phyloP scores from a whole-genome alignment of 2,888 invertebrate genomes.

The Hanleya hanleyi region DNA sequence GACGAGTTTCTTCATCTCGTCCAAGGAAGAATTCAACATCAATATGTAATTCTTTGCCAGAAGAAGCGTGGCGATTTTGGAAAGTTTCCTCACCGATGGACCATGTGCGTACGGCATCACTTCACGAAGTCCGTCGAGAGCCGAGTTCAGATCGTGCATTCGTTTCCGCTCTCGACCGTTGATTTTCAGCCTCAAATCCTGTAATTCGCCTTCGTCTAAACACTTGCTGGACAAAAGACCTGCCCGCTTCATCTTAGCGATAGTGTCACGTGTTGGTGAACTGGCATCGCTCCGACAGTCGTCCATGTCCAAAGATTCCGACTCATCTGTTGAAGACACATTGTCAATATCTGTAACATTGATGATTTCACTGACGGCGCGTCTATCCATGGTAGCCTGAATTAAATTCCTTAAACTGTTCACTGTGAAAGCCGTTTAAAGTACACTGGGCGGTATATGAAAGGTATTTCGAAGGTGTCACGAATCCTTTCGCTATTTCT shows the following conservation, averaged over 20 bases:
- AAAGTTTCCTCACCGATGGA: slow-evolving; percentile 71
- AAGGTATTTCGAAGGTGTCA: no score
- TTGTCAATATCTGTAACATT: slow-evolving; percentile 7
- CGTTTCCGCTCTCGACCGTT: slow-evolving; percentile 75
- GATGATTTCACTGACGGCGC: neutral
- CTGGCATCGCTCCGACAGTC: neutral
- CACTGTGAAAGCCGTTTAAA: no score
- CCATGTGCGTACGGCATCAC: slow-evolving; percentile 74
- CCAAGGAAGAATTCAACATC: slow-evolving; percentile 69
- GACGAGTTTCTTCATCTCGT: slow-evolving; percentile 72
- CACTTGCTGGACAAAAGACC: slow-evolving; percentile 25
- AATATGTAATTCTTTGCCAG: slow-evolving; percentile 72
- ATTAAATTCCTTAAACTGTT: no score
- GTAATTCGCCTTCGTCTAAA: slow-evolving; percentile 62
- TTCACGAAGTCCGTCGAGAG: slow-evolving; percentile 71
- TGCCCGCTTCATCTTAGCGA: neutral
- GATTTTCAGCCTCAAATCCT: slow-evolving; percentile 71
- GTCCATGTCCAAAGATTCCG: slow-evolving; percentile 4
- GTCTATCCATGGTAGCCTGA: neutral
- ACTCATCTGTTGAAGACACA: neutral
- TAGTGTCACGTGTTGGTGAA: neutral
- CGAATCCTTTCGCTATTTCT: no score
- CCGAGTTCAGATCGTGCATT: slow-evolving; percentile 76
- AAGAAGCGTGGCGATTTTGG: slow-evolving; percentile 71
- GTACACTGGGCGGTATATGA: no score